Conservation (phyloP, 2,888 invertebrate species). For the Tipula unca region DNA sequence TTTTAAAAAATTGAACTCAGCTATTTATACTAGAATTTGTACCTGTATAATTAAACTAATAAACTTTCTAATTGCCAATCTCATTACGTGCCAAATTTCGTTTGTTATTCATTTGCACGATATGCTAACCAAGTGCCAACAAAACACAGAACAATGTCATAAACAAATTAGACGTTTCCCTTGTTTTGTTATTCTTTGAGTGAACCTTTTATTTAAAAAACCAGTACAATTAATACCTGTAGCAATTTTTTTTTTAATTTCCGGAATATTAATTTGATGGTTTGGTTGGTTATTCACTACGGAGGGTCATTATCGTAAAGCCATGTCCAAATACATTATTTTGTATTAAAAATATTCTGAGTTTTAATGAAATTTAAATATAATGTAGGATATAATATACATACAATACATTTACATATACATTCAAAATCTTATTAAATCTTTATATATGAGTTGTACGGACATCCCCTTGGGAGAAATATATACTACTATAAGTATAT, state of each 20-base stretch:
- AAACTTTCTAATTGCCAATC: background rate
- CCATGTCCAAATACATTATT: background rate
- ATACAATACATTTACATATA: no score
- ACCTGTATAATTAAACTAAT: background rate
- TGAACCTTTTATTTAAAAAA: background rate
- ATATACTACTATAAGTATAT: no score
- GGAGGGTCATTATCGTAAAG: background rate
- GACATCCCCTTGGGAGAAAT: background rate
- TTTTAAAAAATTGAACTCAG: no score
- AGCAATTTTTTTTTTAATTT: background rate
- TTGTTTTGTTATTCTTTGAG: background rate
- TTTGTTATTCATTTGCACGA: background rate
- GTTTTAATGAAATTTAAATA: no score
- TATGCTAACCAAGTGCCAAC: background rate
- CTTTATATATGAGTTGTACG: background rate
- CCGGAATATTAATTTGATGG: background rate
- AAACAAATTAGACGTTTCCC: background rate
- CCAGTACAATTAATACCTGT: background rate
- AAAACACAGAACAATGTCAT: background rate
- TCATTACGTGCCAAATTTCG: background rate
- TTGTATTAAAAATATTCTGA: background rate
- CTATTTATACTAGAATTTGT: no score
- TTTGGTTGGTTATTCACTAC: background rate
- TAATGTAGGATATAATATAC: no score
- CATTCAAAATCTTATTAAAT: background rate